A percentile compares a stretch with the other conserved stretches of the same genome.
These are phyloP conservation scores for Ptychobarbus kaznakovi DNA, from an alignment of 2,797 vertebrate species.

Conservation along the genomic window DNA sequence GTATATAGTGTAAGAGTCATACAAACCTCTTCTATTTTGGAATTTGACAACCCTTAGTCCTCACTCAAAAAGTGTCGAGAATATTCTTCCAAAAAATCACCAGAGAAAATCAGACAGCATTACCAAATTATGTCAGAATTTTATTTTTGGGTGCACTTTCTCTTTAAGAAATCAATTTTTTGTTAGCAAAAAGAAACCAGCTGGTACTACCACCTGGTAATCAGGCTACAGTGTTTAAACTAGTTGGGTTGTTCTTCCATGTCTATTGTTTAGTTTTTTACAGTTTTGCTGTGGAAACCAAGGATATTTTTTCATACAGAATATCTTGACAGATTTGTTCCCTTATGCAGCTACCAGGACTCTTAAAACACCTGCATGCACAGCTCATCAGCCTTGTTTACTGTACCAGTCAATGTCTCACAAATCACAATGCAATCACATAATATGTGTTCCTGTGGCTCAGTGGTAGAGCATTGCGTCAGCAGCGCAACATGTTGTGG, in stretches of 20 bases:
- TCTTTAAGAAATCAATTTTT: not conserved
- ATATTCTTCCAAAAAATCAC: too few species aligned
- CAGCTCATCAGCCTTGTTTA: conserved; percentile 32
- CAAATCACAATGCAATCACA: conserved; percentile 28
- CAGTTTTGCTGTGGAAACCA: not conserved
- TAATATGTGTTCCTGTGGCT: too few species aligned
- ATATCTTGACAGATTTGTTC: not conserved
- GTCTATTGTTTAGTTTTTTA: not conserved
- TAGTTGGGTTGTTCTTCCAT: too few species aligned
- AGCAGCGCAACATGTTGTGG: too few species aligned
- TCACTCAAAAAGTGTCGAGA: not conserved
- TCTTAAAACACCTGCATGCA: conserved; percentile 12
- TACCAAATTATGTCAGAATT: not conserved
- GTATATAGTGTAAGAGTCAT: not conserved
- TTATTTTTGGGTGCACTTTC: not conserved
- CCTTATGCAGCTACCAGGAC: not conserved
- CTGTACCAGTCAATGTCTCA: conserved; percentile 33
- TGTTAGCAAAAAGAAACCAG: not conserved
- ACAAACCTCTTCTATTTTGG: not conserved
- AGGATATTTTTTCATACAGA: not conserved
- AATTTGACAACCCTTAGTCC: not conserved
- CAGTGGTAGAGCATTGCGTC: too few species aligned
- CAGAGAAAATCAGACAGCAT: not conserved
- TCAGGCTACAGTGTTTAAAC: not conserved
- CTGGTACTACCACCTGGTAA: not conserved